phyloP scores from a whole-genome alignment of 2,113 vertebrate genomes.

The Eulemur macaco region DNA sequence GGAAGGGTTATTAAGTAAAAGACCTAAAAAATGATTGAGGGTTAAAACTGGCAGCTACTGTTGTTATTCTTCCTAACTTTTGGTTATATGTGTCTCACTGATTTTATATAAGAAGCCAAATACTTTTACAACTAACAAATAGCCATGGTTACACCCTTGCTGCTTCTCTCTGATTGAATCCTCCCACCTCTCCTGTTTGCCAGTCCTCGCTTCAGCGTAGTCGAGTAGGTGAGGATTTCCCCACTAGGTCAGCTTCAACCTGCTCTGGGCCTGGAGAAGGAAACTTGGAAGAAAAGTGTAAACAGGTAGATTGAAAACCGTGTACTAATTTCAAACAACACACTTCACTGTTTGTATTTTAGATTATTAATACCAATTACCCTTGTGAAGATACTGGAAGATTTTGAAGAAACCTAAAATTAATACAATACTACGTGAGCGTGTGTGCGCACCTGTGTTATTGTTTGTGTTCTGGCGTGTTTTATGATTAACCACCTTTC shows the following conservation, averaged over 20 bases:
- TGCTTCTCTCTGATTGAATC: conserved; percentile 59
- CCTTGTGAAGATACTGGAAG: conserved; percentile 59
- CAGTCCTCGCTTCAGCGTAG: conserved; percentile 91
- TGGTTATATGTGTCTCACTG: not conserved
- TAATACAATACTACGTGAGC: conserved; percentile 1
- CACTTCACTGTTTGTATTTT: conserved; percentile 78
- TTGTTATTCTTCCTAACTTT: not conserved
- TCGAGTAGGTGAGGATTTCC: conserved; percentile 94
- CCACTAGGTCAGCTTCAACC: conserved; percentile 89
- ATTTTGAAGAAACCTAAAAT: conserved; percentile 66
- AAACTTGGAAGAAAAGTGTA: conserved; percentile 96
- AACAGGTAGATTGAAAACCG: conserved; percentile 93
- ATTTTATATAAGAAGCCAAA: not conserved
- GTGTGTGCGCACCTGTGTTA: not conserved
- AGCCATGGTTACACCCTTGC: not conserved
- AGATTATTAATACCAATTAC: conserved; percentile 69
- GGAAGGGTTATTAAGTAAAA: not conserved
- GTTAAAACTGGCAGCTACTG: not conserved
- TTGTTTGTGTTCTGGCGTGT: not conserved
- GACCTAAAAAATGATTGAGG: not conserved
- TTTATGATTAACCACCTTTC: conserved; percentile 45
- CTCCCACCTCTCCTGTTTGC: conserved; percentile 85
- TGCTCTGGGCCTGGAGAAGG: conserved; percentile 92
- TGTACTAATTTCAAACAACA: conserved; percentile 85
- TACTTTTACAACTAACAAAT: not conserved